Evolutionary conservation across 1,140 invertebrate genomes (phyloP).

Genomic region (Luehdorfia chinensis): DNA sequence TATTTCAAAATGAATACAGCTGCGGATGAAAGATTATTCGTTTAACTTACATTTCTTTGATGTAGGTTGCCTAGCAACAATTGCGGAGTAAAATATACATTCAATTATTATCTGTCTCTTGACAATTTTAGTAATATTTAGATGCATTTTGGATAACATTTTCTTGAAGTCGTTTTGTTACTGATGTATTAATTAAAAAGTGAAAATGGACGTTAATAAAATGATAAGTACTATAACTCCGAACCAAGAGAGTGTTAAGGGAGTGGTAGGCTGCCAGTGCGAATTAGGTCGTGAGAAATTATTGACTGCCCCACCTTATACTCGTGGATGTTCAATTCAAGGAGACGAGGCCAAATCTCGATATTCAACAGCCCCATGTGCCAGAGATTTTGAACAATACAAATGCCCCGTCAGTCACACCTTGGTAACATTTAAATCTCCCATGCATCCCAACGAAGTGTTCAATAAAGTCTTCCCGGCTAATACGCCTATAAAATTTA

Average conservation of each 20-base stretch:
- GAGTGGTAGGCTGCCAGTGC: conserved; percentile 53
- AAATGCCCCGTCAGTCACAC: conserved; percentile 62
- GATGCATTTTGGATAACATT: conserved; percentile 20
- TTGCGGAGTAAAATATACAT: conserved; percentile 38
- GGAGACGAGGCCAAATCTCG: conserved; percentile 43
- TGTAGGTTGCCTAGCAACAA: conserved; percentile 47
- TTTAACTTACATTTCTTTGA: too few species aligned
- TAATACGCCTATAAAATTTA: conserved; percentile 56
- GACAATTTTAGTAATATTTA: conserved; percentile 2
- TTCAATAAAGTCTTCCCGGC: conserved; percentile 67
- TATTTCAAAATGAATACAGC: too few species aligned
- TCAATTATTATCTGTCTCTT: not conserved
- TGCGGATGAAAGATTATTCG: too few species aligned
- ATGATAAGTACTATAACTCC: conserved; percentile 42
- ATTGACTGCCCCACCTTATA: conserved; percentile 61
- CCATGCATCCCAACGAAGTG: conserved; percentile 51
- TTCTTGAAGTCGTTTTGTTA: conserved; percentile 10
- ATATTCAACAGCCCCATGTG: conserved; percentile 51
- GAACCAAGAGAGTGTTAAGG: conserved; percentile 39
- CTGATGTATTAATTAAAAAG: conserved; percentile 17
- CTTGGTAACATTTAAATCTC: conserved; percentile 57
- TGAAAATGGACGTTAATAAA: conserved; percentile 30
- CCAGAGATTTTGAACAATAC: conserved; percentile 48
- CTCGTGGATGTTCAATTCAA: conserved; percentile 22
- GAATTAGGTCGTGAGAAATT: conserved; percentile 65